These are phyloP conservation scores for Streblospio benedicti DNA, from an alignment of 1,140 invertebrate genomes.

Conservation along the genomic window DNA sequence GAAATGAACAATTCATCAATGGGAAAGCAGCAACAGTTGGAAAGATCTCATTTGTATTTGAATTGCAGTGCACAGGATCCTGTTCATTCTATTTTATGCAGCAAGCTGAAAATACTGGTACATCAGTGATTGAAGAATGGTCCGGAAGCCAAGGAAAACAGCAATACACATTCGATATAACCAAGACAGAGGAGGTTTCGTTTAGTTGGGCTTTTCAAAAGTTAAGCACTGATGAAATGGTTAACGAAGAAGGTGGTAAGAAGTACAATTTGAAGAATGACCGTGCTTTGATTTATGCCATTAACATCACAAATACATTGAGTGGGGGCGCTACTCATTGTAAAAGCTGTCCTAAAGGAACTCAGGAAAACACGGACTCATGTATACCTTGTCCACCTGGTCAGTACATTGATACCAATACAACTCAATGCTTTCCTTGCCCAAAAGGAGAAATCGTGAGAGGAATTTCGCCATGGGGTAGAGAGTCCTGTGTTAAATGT, in stretches of 20 bases:
- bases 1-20: constrained; percentile 38
- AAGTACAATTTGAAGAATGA: not conserved
- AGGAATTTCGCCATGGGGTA: constrained; percentile 46
- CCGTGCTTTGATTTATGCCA: constrained; percentile 47
- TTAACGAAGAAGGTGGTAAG: constrained; percentile 6
- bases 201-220: constrained; percentile 57
- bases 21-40: constrained; percentile 46
- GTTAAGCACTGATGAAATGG: constrained; percentile 35
- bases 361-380: constrained; percentile 34
- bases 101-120: constrained; percentile 42
- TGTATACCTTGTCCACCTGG: constrained; percentile 54
- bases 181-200: constrained; percentile 47
- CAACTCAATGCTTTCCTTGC: constrained; percentile 42
- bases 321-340: constrained; percentile 53
- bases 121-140: constrained; percentile 46
- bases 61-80: constrained; percentile 47
- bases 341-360: constrained; percentile 51
- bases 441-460: constrained; percentile 50
- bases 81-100: constrained; percentile 52
- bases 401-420: constrained; percentile 46
- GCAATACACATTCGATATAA: constrained; percentile 45
- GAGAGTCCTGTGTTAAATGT: constrained; percentile 51
- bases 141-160: constrained; percentile 37
- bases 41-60: constrained; percentile 50
- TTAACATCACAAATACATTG: constrained; percentile 57